Evolutionary conservation across 30 jellyfish, hydroid and myxozoan species (phyloP).

Genomic region (Pseudorhiza aurosa): DNA sequence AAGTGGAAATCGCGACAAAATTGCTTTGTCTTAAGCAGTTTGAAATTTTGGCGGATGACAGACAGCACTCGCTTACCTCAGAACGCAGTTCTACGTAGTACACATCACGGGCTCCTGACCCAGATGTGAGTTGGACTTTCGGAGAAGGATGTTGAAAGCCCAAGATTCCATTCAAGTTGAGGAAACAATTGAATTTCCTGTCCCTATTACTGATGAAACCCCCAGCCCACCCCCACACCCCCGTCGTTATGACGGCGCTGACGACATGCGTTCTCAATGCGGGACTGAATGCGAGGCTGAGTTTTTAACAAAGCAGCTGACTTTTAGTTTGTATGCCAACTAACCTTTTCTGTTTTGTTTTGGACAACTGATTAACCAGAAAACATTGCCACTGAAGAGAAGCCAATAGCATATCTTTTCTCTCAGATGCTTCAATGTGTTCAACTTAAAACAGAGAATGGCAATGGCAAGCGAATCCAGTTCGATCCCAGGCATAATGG

Average conservation of each 20-base stretch:
- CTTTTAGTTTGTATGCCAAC: neutral
- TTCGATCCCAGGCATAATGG: conserved; percentile 77
- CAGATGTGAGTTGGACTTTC: too few relatives aligned
- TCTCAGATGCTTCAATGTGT: neutral
- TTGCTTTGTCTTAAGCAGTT: too few relatives aligned
- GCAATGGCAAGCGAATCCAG: conserved; percentile 39
- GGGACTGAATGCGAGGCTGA: conserved; percentile 42
- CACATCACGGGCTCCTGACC: too few relatives aligned
- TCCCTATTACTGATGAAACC: too few relatives aligned
- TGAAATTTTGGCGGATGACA: too few relatives aligned
- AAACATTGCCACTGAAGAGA: neutral
- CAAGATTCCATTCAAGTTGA: too few relatives aligned
- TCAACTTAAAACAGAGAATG: neutral
- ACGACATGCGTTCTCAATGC: conserved; percentile 52
- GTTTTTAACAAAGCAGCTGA: conserved; percentile 61
- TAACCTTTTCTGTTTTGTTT: neutral
- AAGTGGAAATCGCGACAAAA: too few relatives aligned
- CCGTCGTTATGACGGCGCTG: neutral
- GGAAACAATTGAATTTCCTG: too few relatives aligned
- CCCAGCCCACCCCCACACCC: too few relatives aligned
- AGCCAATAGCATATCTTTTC: neutral
- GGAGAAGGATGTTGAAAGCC: too few relatives aligned
- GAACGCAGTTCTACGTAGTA: too few relatives aligned
- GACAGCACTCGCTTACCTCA: too few relatives aligned
- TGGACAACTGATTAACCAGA: neutral